Conservation (phyloP, 2,797 vertebrate species). For the Sternotherus odoratus region DNA sequence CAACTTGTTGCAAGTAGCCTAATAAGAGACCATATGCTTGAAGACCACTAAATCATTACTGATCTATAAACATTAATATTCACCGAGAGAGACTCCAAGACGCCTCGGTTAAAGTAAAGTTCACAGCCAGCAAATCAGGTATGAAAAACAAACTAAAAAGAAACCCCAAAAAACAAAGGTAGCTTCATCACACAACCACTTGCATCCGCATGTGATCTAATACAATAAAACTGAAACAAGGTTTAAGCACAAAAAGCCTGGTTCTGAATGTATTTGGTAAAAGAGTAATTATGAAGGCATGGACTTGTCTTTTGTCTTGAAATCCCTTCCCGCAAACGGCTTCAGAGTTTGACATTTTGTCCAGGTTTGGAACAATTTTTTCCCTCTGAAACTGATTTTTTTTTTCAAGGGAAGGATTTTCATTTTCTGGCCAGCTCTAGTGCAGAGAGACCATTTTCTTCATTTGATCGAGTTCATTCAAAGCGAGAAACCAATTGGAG, state of each 20-base stretch:
- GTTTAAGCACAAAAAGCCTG: slow-evolving; percentile 43
- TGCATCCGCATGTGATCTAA: neutral
- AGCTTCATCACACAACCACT: slow-evolving; percentile 55
- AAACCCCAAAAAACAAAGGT: neutral
- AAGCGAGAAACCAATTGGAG: neutral
- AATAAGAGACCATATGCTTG: slow-evolving; percentile 59
- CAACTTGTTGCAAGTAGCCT: slow-evolving; percentile 55
- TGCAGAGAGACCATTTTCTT: slow-evolving; percentile 38
- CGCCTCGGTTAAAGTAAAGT: neutral
- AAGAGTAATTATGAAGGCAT: slow-evolving; percentile 58
- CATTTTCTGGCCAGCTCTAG: slow-evolving; percentile 22
- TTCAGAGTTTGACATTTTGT: no score
- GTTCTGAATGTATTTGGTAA: slow-evolving; percentile 44
- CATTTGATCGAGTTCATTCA: neutral
- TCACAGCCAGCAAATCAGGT: slow-evolving; percentile 42
- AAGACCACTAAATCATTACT: slow-evolving; percentile 59
- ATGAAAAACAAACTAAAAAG: slow-evolving; percentile 25
- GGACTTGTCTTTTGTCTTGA: neutral
- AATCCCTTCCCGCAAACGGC: no score
- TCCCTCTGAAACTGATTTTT: no score
- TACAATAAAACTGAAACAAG: slow-evolving; percentile 37
- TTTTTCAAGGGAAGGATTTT: neutral
- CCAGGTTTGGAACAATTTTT: no score
- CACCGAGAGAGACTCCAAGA: slow-evolving; percentile 33
- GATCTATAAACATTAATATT: slow-evolving; percentile 31